Evolutionary conservation across 2,113 vertebrate species (phyloP), one percentile per base, ranked within the genome.

Genomic region (Rhinolophus ferrumequinum): DNA sequence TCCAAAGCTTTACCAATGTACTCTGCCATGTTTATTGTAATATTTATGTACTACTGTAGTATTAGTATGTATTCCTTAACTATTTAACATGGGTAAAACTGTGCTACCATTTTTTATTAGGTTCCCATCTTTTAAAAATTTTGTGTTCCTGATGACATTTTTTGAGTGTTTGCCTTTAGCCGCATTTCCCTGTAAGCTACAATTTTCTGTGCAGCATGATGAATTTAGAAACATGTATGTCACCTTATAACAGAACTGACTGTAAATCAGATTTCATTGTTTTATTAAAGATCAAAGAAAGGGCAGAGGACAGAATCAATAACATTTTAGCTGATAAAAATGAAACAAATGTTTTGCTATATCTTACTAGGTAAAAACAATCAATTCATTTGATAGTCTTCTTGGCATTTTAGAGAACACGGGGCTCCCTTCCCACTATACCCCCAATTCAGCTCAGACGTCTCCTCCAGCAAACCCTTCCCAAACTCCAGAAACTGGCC

Each of bases 231-330:
- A 85, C 44, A 64, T 22, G 50, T 30, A 52, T 84, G 38, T 66
- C 66, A 84, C 58, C 16, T 88, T 82, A 60, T 30, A 93, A 85
- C 58, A 92, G 72, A 86, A 60, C 13, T 67, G 21, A 94, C 47
- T 73, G 56, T 69, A 87, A 92, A 94, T 95, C 77, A 92, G 58
- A 84, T 85, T 90, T 95, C 73, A 79, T 19, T 95, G 85, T 56
- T 87, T 58, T 67, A 80, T 76, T 92, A 93, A 89, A 94, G 73
- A 94, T 66, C 58, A 93, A 86, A 93, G 77, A 90, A 96, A 96
- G 50, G 91, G 66, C 76, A 96, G 67, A 89, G 70, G 82, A 44
- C 62, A 93, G 44, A 83, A 82, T 92, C 80, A 90, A 67, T 92
- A 91, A 47, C 15, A 81, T 84, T 79, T 90, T 69, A 75, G 47